These are phyloP conservation scores for Anas platyrhynchos DNA, from an alignment of 2,113 vertebrate genomes.

Conservation along the genomic window DNA sequence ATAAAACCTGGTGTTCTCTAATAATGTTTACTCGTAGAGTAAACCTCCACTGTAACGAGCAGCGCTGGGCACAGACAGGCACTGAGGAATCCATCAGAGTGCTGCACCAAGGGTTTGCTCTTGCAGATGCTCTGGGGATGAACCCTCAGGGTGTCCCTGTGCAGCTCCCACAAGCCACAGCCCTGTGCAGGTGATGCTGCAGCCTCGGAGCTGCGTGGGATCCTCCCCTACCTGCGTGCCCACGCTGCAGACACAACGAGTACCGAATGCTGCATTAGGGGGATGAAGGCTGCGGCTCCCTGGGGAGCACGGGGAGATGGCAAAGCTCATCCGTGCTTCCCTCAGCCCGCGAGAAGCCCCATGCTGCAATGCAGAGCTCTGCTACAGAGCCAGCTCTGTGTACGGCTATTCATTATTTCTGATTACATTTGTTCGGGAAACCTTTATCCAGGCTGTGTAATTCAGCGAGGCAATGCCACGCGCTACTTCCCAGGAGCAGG, in stretches of 20 bases:
- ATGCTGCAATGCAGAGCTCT: slow-evolving; percentile 34
- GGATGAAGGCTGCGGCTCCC: not conserved
- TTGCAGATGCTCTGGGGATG: not conserved
- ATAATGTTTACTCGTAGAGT: not conserved
- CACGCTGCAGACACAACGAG: fast-evolving
- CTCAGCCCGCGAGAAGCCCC: not conserved
- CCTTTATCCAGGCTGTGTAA: not conserved
- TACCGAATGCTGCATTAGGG: fast-evolving
- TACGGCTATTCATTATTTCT: slow-evolving; percentile 16
- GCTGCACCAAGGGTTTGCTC: not conserved
- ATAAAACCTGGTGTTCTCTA: not conserved
- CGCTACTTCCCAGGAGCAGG: not conserved
- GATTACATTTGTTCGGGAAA: not conserved
- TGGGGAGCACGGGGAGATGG: not conserved
- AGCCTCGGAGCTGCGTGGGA: not conserved
- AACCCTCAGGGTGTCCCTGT: not conserved
- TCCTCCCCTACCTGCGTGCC: fast-evolving
- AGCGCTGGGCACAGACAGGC: not conserved
- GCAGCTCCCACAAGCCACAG: not conserved
- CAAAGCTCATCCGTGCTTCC: not conserved
- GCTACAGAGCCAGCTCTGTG: not conserved
- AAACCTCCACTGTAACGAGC: not conserved
- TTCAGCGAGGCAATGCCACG: not conserved
- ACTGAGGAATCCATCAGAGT: not conserved
- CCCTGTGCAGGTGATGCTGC: not conserved